Evolutionary conservation across 2,888 invertebrate genomes (phyloP), one percentile per base, ranked within the genome.

Genomic region (Noctua janthina): DNA sequence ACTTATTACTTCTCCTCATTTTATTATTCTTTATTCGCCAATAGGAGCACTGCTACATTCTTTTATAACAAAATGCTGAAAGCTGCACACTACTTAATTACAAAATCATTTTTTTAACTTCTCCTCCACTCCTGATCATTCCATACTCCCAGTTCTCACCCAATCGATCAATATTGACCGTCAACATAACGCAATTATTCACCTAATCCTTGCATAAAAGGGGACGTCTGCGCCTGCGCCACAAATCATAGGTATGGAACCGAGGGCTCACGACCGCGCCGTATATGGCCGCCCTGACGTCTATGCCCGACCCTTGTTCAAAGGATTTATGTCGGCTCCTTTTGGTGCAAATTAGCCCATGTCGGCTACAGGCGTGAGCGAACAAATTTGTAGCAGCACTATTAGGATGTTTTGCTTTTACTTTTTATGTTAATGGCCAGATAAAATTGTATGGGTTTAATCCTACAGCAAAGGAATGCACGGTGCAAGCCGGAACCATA

Each of bases 291-390:
- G 83, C 82, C 87, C 81, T 91, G 92, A 93, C 93, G 94, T 95
- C 95, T 93, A 93, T 92, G 92, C 92, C 92, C 92, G 93, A 92
- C 92, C 93, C 94, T 93, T 91, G 94, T 94, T 94, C 93, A 87
- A 91, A 92, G 93, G 95, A 96, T 96, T 96, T 96, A 96, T 96
- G 94, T 92, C 92, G 89, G 89, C 94, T 94, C 92, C 94, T 94
- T 96, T 96, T 94, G 95, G 95, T 88, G 93, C 95, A 96, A 96
- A 96, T 96, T 96, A 96, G 95, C 94, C 92, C 93, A 92, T 92
- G 95, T 93, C 92, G 91, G 88, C 86, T 91, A 94, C 94, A 94
- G 96, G 96, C 96, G 96, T 95, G 94, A 94, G 91, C 91, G 90
- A 91, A 93, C 95, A 94, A 96, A 96, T 95, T 94, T 94, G 93